Base-by-base conservation (phyloP, 2,797 vertebrate genomes). In the Ptychadena robeensis region DNA sequence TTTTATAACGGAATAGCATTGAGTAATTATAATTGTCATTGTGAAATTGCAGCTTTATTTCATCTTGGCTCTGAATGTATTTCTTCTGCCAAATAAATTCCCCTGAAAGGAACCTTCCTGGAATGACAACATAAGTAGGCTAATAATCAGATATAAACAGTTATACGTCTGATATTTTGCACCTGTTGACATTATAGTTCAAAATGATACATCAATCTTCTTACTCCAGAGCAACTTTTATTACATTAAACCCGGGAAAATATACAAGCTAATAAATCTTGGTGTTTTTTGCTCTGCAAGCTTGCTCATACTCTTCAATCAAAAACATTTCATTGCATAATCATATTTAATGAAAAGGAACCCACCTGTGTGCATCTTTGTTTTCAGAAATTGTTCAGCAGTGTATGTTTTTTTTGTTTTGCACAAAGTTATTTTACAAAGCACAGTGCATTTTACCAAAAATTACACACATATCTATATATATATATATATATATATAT, bases 141-240 rank as follows among this genome's bases (percentile, higher is more conserved):
- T 75, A 80, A 68, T 84, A 84, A 80, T 84, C 77, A 84, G 77
- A 79, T 73, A 83, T 66, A 83, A 83, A 75, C 71, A 63, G 77
- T 63, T 74, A 69, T 69, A 74, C 9, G 34, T 70, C 65, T 63
- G 71, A 74, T 84, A 64, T 61, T 84, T 80, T 68, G 77, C 77
- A 84, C 82, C 82, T 84, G 71, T 84, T 84, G 82, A 80, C 82
- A 69, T 75, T 80, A 38, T 37, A 80, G 71, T 84, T 80, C 77
- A 84, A 84, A 80, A 73, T 28, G 25, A 84, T 40, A 75, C 48
- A 84, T 84, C 77, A 79, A 74, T 84, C 71, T 84, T 69, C 4
- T 68, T 34, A 30, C 59, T 64, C 64, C 79, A 48, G 66, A 79
- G 69, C 30, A 79, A 37, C 25, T 65, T 61, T 59, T 79, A 83